Percentiles rank a stretch among this genome's conserved stretches.
Evolutionary conservation across 2,888 invertebrate genomes (phyloP).

Genomic region (Callyntrura sp.): DNA sequence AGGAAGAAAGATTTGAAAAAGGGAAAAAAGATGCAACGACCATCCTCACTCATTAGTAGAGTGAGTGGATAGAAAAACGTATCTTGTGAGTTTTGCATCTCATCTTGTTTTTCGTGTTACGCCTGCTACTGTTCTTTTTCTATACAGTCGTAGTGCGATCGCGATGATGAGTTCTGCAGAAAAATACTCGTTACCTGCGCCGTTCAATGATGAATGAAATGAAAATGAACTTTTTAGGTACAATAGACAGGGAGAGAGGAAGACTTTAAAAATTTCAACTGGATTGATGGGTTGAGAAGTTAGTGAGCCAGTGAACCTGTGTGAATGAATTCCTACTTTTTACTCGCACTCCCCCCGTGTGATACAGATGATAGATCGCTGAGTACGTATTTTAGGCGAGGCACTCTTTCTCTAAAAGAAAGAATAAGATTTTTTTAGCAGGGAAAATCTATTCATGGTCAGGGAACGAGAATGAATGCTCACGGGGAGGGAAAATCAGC

Average conservation of each 20-base stretch:
- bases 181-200: not conserved
- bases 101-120: not conserved
- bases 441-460: too few relatives aligned
- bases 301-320: not conserved
- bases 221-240: conserved; percentile 33
- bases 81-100: not conserved
- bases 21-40: conserved; percentile 45
- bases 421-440: conserved; percentile 17
- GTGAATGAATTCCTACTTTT: not conserved
- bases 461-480: conserved; percentile 7
- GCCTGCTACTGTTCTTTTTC: not conserved
- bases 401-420: not conserved
- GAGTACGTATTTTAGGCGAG: not conserved
- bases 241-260: not conserved
- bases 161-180: conserved; percentile 17
- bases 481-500: conserved; percentile 61
- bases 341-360: too few relatives aligned
- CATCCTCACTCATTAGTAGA: conserved; percentile 65
- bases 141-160: too few relatives aligned
- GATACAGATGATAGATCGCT: conserved; percentile 18
- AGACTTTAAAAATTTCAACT: not conserved
- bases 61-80: conserved; percentile 35
- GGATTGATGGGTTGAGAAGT: not conserved
- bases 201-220: conserved; percentile 35
- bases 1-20: conserved; percentile 14